Conservation (phyloP, 1,140 invertebrate genomes). For the Euura saliciscinereae region DNA sequence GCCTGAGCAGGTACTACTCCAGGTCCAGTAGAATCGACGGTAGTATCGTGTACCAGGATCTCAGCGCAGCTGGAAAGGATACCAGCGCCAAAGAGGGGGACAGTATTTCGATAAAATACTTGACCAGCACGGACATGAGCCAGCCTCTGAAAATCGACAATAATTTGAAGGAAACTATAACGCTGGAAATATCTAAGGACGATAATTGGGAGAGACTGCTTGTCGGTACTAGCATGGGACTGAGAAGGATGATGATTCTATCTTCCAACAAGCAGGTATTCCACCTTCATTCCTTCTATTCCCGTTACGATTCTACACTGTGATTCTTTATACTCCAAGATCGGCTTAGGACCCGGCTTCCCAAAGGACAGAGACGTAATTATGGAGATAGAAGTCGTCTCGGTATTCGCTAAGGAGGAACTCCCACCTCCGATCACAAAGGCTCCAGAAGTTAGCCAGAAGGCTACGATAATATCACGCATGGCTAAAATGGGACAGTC, state of each 20-base stretch:
- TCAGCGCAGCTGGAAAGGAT: constrained; percentile 33
- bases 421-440: constrained; percentile 23
- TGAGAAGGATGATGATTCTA: constrained; percentile 45
- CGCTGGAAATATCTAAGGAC: constrained; percentile 41
- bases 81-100: constrained; percentile 36
- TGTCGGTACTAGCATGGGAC: constrained; percentile 31
- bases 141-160: constrained; percentile 42
- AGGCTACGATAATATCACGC: constrained; percentile 47
- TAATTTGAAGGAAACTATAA: constrained; percentile 34
- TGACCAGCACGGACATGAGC: constrained; percentile 36
- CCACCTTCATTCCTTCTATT: constrained; percentile 8
- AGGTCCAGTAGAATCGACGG: constrained; percentile 32
- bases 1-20: constrained; percentile 43
- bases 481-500: constrained; percentile 55
- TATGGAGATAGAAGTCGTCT: constrained; percentile 46
- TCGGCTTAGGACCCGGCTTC: constrained; percentile 51
- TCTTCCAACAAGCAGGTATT: constrained; percentile 48
- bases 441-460: constrained; percentile 28
- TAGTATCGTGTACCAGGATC: constrained; percentile 43
- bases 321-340: constrained; percentile 32
- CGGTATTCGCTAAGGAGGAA: constrained; percentile 33
- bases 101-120: constrained; percentile 38
- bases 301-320: neutral
- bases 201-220: constrained; percentile 51
- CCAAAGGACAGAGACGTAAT: constrained; percentile 48